Evolutionary conservation across 2,888 invertebrate genomes (phyloP).

Genomic region (Apamea monoglypha): DNA sequence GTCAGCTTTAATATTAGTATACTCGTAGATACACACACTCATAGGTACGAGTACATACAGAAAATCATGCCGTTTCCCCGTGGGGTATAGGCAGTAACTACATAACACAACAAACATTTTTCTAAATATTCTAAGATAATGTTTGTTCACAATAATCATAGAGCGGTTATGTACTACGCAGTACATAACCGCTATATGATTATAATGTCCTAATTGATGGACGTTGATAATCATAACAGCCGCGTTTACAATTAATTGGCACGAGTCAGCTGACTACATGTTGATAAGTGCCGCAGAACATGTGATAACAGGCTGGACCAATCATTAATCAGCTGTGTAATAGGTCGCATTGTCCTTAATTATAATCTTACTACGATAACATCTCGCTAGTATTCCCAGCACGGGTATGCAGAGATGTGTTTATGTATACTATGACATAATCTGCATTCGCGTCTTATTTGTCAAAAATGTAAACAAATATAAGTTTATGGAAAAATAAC

Average conservation of each 20-base stretch:
- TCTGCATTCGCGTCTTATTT: too few species aligned
- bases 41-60: too few species aligned
- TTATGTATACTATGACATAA: too few species aligned
- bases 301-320: constrained; percentile 19
- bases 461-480: too few species aligned
- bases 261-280: constrained; percentile 20
- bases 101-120: too few species aligned
- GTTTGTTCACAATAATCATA: not conserved
- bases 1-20: too few species aligned
- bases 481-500: too few species aligned
- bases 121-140: not conserved
- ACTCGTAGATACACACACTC: too few species aligned
- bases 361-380: not conserved
- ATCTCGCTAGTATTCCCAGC: not conserved
- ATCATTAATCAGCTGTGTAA: constrained; percentile 23
- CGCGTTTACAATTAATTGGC: constrained; percentile 33
- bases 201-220: constrained; percentile 29
- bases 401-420: not conserved
- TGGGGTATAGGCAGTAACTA: too few species aligned
- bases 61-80: too few species aligned
- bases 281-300: constrained; percentile 30
- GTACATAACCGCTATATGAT: too few species aligned
- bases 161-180: not conserved
- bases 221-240: constrained; percentile 19
- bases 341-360: not conserved